These are phyloP conservation scores for Clupea harengus DNA, from an alignment of 2,113 vertebrate species.

Conservation along the genomic window DNA sequence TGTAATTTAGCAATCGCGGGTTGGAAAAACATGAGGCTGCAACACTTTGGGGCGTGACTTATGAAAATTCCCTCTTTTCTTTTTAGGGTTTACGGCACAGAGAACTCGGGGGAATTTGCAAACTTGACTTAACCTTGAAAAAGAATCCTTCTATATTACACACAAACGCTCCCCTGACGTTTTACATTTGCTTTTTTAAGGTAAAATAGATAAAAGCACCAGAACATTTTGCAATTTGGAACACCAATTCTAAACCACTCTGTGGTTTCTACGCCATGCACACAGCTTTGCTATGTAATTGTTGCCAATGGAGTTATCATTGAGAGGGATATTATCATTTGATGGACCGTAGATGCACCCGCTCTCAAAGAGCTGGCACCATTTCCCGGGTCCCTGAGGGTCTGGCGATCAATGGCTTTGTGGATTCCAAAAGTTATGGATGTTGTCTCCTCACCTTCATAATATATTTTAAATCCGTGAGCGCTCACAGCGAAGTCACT, in stretches of 20 bases:
- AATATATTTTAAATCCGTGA: conserved; percentile 96
- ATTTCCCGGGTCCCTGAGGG: background rate
- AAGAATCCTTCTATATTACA: background rate
- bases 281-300: background rate
- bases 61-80: background rate
- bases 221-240: background rate
- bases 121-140: background rate
- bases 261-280: background rate
- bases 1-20: conserved; percentile 6
- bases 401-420: conserved; percentile 1
- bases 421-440: conserved; percentile 26
- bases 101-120: background rate
- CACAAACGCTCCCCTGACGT: background rate
- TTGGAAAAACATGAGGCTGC: background rate
- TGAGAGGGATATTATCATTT: conserved; percentile 13
- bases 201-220: background rate
- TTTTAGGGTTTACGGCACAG: background rate
- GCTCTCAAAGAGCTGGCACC: background rate
- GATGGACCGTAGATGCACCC: conserved; percentile 6
- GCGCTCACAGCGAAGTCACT: conserved; percentile 99
- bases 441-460: conserved; percentile 77
- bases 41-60: background rate
- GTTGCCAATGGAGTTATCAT: background rate
- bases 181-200: background rate
- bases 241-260: background rate